Evolutionary conservation across 2,797 vertebrate species (phyloP), one percentile per base, ranked within the genome.

Genomic region (Pangasius mekongensis): DNA sequence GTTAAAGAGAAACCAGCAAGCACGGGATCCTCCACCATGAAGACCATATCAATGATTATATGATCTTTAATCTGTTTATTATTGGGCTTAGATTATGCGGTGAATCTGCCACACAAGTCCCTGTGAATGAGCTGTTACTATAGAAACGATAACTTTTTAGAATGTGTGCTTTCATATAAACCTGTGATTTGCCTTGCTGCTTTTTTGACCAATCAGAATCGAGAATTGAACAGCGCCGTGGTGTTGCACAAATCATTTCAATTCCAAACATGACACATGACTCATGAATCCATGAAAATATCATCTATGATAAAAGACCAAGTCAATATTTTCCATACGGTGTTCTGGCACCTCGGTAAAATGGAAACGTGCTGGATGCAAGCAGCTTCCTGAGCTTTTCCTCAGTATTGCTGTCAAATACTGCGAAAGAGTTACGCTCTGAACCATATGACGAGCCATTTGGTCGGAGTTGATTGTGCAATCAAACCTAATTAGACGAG

Each of bases 401-500:
- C 86, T 86, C 82, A 69, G 69, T 80, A 52, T 64, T 52, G 67
- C 89, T 91, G 90, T 90, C 92, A 88, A 60, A 67, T 87, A 83
- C 91, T 89, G 80, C 20, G 47, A 84, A 39, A 90, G 91, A 94
- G 91, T 89, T 91, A 92, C 80, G 5, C 90, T 91, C 89, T 14
- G 30, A 78, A 91, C 88, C 91, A 76, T 89, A 90, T 83, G 92
- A 83, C 83, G 90, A 90, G 87, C 91, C 91, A 89, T 93, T 94
- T 90, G 91, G 91, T 92, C 91, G 82, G 73, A 92, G 92, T 90
- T 92, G 94, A 94, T 94, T 94, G 92, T 92, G 87, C 92, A 92
- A 93, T 94, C 94, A 92, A 88, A 88, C 92, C 85, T 94, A 93
- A 94, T 94, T 93, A 93, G 91, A 90, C 85, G 92, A 92, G 91